A percentile compares a stretch with the other conserved stretches of the same genome.
Evolutionary conservation across 2,797 vertebrate genomes (phyloP).

Genomic region (Sylvia borin): DNA sequence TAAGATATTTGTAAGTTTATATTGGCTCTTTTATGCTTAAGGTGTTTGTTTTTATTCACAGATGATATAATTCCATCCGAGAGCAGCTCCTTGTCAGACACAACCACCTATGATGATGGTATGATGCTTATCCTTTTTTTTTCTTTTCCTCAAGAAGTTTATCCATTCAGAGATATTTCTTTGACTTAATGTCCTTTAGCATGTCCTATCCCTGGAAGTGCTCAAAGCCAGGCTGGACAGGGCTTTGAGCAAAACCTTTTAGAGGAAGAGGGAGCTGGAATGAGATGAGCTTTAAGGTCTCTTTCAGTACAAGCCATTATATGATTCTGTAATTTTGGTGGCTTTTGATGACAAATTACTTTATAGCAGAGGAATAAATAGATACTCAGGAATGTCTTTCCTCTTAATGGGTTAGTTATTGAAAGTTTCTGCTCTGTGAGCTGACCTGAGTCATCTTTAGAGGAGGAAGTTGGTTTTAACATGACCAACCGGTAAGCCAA

Average conservation of each 20-base stretch:
- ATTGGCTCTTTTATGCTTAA: neutral
- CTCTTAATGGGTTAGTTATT: neutral
- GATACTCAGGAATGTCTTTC: neutral
- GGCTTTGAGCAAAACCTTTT: neutral
- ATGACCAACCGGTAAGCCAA: neutral
- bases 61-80: constrained; percentile 91
- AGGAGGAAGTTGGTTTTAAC: neutral
- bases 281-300: neutral
- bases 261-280: neutral
- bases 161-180: neutral
- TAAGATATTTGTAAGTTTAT: neutral
- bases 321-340: neutral
- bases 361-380: neutral
- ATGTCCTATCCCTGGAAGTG: neutral
- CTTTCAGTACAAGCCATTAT: neutral
- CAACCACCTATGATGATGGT: constrained; percentile 91
- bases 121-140: constrained; percentile 41
- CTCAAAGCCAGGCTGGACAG: neutral
- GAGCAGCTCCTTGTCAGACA: constrained; percentile 92
- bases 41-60: constrained; percentile 66
- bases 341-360: neutral
- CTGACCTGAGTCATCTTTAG: neutral
- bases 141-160: neutral
- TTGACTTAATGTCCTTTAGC: neutral
- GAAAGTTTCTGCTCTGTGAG: neutral